Percentiles rank a stretch among this genome's conserved stretches.
Conservation (phyloP, 30 jellyfish, hydroid and myxozoan genomes). For the Turritopsis rubra region DNA sequence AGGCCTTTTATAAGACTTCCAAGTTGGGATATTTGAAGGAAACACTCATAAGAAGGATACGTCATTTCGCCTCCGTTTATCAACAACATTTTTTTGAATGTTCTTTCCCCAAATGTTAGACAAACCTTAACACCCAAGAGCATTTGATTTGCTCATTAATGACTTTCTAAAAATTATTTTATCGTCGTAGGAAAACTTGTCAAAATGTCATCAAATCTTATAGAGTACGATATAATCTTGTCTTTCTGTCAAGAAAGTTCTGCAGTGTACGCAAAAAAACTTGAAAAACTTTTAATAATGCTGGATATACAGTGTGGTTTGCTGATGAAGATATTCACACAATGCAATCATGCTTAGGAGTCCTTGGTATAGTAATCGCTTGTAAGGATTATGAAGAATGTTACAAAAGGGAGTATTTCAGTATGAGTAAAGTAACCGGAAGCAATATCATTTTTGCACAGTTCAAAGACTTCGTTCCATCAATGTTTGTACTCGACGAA, state of each 20-base stretch:
- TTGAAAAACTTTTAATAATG: not conserved
- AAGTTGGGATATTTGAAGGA: no score
- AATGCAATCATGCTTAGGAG: not conserved
- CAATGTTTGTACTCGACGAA: not conserved
- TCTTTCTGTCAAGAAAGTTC: not conserved
- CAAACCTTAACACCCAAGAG: no score
- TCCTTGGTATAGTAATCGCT: not conserved
- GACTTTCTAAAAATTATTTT: no score
- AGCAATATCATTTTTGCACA: not conserved
- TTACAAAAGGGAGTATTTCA: not conserved
- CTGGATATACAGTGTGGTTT: not conserved
- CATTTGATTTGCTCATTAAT: no score
- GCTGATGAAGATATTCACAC: not conserved
- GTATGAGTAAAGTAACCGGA: not conserved
- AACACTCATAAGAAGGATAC: no score
- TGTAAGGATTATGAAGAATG: not conserved
- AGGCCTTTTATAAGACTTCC: no score
- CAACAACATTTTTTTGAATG: no score
- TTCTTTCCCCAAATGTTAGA: no score
- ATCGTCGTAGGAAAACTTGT: not conserved
- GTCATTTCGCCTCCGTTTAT: no score
- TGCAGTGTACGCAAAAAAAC: not conserved
- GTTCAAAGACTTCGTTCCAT: not conserved
- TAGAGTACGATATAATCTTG: not conserved
- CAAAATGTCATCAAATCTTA: not conserved